Evolutionary conservation across 92 coral and sea anemone genomes (phyloP).

Genomic region (Parazoanthus atlanticus): DNA sequence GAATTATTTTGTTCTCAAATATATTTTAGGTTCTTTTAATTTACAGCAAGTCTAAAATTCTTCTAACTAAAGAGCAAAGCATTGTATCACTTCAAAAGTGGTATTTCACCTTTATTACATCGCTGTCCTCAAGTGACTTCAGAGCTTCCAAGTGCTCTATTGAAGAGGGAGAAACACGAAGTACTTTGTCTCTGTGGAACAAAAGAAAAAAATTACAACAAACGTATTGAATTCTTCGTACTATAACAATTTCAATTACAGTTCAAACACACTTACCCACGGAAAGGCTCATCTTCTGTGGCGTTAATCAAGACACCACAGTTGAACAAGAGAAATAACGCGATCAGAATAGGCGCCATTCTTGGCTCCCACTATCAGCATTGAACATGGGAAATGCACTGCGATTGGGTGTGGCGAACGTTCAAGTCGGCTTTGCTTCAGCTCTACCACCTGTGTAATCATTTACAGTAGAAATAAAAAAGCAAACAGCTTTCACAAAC

Average conservation of each 20-base stretch:
- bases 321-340: neutral
- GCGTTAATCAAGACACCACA: neutral
- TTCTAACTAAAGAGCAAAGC: neutral
- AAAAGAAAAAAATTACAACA: neutral
- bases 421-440: neutral
- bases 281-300: neutral
- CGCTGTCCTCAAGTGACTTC: constrained; percentile 45
- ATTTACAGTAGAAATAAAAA: neutral
- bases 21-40: too few species aligned
- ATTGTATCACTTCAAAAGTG: too few species aligned
- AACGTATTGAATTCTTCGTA: neutral
- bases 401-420: neutral
- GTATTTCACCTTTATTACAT: constrained; percentile 34
- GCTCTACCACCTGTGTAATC: neutral
- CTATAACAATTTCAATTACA: neutral
- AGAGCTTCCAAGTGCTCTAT: constrained; percentile 51
- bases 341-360: neutral
- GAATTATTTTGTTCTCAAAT: too few species aligned
- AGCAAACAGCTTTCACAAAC: neutral
- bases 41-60: neutral
- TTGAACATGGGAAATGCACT: neutral
- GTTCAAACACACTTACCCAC: neutral
- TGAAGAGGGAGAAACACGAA: constrained; percentile 63
- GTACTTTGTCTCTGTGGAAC: constrained; percentile 61
- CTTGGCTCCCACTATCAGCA: neutral